A percentile compares a stretch with the other conserved stretches of the same genome.
These are phyloP conservation scores for Mus minutoides DNA, from an alignment of 2,797 vertebrate species.

Conservation along the genomic window DNA sequence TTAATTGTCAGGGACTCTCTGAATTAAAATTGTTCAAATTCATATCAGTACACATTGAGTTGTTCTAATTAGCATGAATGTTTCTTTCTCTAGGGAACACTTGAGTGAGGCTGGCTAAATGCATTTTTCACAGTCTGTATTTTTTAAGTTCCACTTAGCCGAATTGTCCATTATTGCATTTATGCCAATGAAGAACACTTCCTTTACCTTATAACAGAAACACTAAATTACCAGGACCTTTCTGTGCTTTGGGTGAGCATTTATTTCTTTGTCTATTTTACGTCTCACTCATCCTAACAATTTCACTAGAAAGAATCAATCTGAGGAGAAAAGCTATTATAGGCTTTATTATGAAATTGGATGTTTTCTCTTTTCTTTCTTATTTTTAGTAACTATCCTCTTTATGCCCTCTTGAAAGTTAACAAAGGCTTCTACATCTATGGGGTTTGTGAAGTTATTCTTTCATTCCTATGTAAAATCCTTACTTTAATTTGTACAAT, in stretches of 20 bases:
- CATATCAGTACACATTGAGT: neutral
- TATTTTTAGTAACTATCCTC: neutral
- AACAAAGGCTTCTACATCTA: neutral
- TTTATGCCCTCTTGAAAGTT: neutral
- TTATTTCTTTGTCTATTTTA: neutral
- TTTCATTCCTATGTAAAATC: neutral
- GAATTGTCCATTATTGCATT: constrained; percentile 31
- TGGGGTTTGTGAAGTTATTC: neutral
- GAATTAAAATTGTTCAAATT: constrained; percentile 69
- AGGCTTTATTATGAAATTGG: neutral
- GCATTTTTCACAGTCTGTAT: constrained; percentile 51
- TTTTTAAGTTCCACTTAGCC: constrained; percentile 32
- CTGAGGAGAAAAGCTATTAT: neutral
- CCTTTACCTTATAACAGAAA: neutral
- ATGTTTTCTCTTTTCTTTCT: neutral
- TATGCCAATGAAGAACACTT: constrained; percentile 5
- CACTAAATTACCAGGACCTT: neutral
- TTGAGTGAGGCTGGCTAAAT: constrained; percentile 42
- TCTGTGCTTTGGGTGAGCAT: neutral
- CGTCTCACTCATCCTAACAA: neutral
- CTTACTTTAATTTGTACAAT: neutral
- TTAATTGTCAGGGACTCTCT: constrained; percentile 69
- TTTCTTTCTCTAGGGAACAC: constrained; percentile 34
- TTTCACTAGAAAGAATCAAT: neutral
- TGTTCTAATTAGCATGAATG: constrained; percentile 67